Conservation (phyloP, 2,888 invertebrate genomes). For the Mimachlamys varia region DNA sequence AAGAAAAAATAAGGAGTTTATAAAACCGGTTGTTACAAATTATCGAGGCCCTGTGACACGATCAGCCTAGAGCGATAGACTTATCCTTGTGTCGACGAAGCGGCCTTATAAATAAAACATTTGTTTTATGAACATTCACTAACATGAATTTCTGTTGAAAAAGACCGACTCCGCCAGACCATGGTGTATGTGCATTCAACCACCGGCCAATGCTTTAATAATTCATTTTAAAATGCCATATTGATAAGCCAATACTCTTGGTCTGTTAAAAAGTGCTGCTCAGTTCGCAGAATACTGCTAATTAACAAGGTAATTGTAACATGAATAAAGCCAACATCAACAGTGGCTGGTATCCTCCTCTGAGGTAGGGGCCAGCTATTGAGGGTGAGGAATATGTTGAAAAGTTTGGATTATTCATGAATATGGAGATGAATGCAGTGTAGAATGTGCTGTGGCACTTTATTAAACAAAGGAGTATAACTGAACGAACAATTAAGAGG, state of each 20-base stretch:
- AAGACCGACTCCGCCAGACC: background rate
- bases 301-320: background rate
- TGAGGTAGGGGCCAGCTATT: background rate
- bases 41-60: no score
- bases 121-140: background rate
- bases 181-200: background rate
- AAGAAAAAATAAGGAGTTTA: no score
- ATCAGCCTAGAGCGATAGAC: no score
- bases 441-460: no score
- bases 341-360: background rate
- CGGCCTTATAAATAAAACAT: constrained; percentile 1
- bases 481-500: no score
- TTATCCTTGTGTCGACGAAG: background rate
- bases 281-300: background rate
- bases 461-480: no score
- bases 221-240: background rate
- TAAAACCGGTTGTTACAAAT: no score
- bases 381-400: background rate
- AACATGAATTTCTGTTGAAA: background rate
- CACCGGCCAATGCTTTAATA: background rate
- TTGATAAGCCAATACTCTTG: background rate
- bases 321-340: background rate
- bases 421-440: no score
- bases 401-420: no score
- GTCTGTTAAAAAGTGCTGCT: background rate